Evolutionary conservation across 2,797 vertebrate species (phyloP).

Genomic region (Nannoperca obscura): DNA sequence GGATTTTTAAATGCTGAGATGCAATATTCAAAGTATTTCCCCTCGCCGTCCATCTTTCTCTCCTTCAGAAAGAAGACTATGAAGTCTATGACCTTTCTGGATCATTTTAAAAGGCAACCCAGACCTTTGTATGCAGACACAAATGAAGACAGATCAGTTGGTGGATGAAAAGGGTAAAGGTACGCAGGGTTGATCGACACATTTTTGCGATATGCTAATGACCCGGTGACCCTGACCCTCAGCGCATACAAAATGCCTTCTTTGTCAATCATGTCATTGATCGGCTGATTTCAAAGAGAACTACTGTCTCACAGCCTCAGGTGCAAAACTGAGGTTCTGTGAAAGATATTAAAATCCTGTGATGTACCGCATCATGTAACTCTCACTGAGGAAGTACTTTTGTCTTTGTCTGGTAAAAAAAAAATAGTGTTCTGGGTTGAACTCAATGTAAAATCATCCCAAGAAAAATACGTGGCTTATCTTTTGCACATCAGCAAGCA

Average conservation of each 20-base stretch:
- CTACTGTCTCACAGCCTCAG: constrained; percentile 56
- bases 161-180: constrained; percentile 87
- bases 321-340: constrained; percentile 35
- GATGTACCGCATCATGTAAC: constrained; percentile 37
- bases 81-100: constrained; percentile 86
- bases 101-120: constrained; percentile 84
- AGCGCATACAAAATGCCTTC: constrained; percentile 76
- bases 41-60: constrained; percentile 61
- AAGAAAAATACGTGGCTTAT: constrained; percentile 36
- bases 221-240: constrained; percentile 69
- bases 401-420: constrained; percentile 8
- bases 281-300: constrained; percentile 66
- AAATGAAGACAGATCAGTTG: constrained; percentile 86
- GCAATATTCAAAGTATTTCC: constrained; percentile 80
- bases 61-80: constrained; percentile 74
- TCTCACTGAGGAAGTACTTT: constrained; percentile 16
- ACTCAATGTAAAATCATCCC: constrained; percentile 47
- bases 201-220: constrained; percentile 83
- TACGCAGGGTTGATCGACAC: constrained; percentile 78
- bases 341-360: constrained; percentile 57
- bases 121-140: constrained; percentile 85
- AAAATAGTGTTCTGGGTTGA: background rate
- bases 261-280: constrained; percentile 80
- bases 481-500: constrained; percentile 23
- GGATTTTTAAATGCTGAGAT: constrained; percentile 79